Evolutionary conservation across 2,113 vertebrate genomes (phyloP), one percentile per base, ranked within the genome.

Genomic region (Myodes glareolus): DNA sequence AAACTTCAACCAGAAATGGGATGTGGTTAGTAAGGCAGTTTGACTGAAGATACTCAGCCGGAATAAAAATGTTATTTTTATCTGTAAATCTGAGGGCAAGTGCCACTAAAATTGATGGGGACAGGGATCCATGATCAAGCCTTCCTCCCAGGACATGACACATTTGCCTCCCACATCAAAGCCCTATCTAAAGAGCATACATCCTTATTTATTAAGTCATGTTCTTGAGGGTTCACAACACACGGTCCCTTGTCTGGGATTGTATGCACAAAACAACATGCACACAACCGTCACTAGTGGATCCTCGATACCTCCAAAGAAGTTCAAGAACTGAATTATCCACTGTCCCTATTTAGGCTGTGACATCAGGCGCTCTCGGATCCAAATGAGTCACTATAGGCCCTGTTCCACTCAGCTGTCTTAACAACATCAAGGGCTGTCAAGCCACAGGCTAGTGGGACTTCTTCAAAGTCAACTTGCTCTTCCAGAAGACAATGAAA

Each of bases 401-500:
- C 65, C 94, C 80, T 88, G 23, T 29, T 72, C 33, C 42, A 91
- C n/a, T 68, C 75, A n/a, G 45, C 81, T 78, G 65, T 68, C 86
- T 80, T 47, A 73, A 91, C 27, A 27, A 27, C 81, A 52, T 75
- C 47, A 58, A 81, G 19, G 47, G 58, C 23, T 88, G 90, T 81
- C 75, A 78, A n/a, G 36, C 63, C 25, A 23, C 78, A 21, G 80
- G 65, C 72, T 78, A 36, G 16, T n/a, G 93, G 61, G 33, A 94
- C 58, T 87, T 92, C 93, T 86, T 90, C 88, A 91, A 94, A 93
- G 55, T 45, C 96, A 95, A 80, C 17, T 75, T 42, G 75, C 63
- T 85, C 58, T 89, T 91, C 58, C 92, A 7, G 31, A 92, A 91
- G 73, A 81, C 36, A 33, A 82, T 91, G 70, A 92, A 97, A 93